A percentile compares a stretch with the other conserved stretches of the same genome.
phyloP scores from a whole-genome alignment of 2,113 vertebrate species.

The Erinaceus europaeus region DNA sequence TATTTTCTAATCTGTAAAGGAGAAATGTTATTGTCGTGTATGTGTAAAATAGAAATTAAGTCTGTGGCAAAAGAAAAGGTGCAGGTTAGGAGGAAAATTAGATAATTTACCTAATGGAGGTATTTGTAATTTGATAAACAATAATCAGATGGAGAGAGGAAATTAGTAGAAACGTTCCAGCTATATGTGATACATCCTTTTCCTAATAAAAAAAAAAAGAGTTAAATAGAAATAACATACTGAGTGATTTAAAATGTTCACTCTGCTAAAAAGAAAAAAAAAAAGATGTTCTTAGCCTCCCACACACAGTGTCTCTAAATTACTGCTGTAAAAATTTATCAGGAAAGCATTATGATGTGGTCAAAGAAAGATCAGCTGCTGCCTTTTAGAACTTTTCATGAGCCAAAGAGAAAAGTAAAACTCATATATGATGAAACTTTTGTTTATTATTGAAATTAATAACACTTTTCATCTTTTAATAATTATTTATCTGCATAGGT shows the following conservation, averaged over 20 bases:
- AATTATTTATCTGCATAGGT: not conserved
- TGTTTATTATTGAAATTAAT: not conserved
- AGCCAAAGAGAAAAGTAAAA: constrained; percentile 45
- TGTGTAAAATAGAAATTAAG: not conserved
- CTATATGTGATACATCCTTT: constrained; percentile 39
- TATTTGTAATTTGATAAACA: constrained; percentile 41
- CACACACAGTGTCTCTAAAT: constrained; percentile 75
- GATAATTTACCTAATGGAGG: constrained; percentile 14
- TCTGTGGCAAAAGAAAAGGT: constrained; percentile 12
- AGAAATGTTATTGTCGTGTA: not conserved
- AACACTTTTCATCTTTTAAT: constrained; percentile 31
- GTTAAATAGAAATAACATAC: constrained; percentile 71
- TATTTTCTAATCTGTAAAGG: not conserved
- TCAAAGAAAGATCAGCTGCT: constrained; percentile 80
- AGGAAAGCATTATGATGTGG: constrained; percentile 80
- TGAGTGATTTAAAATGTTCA: constrained; percentile 81
- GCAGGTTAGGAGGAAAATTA: not conserved
- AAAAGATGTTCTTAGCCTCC: constrained; percentile 81
- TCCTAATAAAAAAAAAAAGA: constrained; percentile 71
- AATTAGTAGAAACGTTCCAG: not conserved
- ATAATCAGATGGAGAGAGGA: constrained; percentile 30
- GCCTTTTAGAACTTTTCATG: constrained; percentile 61
- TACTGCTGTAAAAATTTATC: constrained; percentile 77
- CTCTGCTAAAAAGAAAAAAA: constrained; percentile 81
- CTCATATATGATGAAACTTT: constrained; percentile 3